These are phyloP conservation scores for Rhogogaster chlorosoma DNA, from an alignment of 2,888 invertebrate genomes.

Conservation along the genomic window DNA sequence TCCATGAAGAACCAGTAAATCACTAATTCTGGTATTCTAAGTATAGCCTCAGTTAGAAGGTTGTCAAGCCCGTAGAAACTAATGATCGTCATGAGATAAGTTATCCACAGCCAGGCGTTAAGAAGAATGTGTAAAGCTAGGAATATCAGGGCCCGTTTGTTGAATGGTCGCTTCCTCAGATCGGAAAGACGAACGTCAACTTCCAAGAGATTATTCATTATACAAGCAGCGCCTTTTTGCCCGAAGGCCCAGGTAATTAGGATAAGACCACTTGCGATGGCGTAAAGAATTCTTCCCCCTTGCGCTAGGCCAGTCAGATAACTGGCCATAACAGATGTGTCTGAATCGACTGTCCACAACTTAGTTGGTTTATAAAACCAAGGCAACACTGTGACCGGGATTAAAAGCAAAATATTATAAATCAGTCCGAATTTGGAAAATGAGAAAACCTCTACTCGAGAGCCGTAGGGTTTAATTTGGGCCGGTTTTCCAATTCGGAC, in stretches of 20 bases:
- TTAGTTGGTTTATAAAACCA: no score
- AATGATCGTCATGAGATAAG: neutral
- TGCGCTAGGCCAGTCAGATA: neutral
- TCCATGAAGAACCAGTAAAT: neutral
- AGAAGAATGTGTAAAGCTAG: neutral
- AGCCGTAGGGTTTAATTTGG: no score
- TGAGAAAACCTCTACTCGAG: no score
- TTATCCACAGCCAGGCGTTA: neutral
- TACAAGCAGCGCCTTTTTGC: neutral
- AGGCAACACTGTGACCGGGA: no score
- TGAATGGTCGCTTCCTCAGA: neutral
- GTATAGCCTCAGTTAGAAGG: neutral
- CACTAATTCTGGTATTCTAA: neutral
- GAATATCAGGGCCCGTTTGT: no score
- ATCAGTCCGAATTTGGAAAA: no score
- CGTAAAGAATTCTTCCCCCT: neutral
- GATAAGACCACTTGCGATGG: neutral
- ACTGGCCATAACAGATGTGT: neutral
- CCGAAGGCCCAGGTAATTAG: neutral
- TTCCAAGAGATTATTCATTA: neutral
- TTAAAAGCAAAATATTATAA: no score
- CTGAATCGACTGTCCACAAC: no score
- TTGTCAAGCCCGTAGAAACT: neutral
- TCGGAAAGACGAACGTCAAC: neutral
- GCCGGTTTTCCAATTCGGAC: neutral